Conservation (phyloP, 2,113 vertebrate genomes). For the Thunnus maccoyii region DNA sequence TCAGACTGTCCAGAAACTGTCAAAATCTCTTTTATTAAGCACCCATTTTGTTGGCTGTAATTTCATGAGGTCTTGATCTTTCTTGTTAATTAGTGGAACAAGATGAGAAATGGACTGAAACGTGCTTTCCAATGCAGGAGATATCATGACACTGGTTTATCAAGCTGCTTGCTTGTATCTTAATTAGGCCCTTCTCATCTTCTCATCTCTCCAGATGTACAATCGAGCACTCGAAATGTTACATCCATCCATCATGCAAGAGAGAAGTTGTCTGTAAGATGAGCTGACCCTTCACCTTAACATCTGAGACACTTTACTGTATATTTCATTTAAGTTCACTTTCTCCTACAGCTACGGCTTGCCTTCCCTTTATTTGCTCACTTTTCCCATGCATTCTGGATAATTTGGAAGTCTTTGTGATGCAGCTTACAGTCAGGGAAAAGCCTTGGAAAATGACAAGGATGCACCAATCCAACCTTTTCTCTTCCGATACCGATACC, state of each 20-base stretch:
- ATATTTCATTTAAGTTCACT: slow-evolving; percentile 15
- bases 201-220: slow-evolving; percentile 56
- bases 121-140: slow-evolving; percentile 86
- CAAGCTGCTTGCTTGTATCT: slow-evolving; percentile 87
- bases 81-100: slow-evolving; percentile 92
- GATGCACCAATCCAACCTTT: not conserved
- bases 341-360: not conserved
- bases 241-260: slow-evolving; percentile 31
- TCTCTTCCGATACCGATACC: not conserved
- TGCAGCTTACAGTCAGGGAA: not conserved
- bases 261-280: slow-evolving; percentile 16
- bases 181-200: slow-evolving; percentile 82
- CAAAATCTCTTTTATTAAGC: slow-evolving; percentile 86
- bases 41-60: slow-evolving; percentile 88
- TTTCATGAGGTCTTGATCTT: slow-evolving; percentile 90
- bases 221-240: slow-evolving; percentile 7
- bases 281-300: slow-evolving; percentile 29
- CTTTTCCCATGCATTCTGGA: not conserved
- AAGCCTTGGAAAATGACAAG: not conserved
- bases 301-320: slow-evolving; percentile 22
- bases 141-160: slow-evolving; percentile 88
- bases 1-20: slow-evolving; percentile 84
- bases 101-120: slow-evolving; percentile 88
- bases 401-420: not conserved
- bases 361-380: not conserved